These are phyloP conservation scores for Syrista parreyssii DNA, from an alignment of 2,888 invertebrate species.

Conservation along the genomic window DNA sequence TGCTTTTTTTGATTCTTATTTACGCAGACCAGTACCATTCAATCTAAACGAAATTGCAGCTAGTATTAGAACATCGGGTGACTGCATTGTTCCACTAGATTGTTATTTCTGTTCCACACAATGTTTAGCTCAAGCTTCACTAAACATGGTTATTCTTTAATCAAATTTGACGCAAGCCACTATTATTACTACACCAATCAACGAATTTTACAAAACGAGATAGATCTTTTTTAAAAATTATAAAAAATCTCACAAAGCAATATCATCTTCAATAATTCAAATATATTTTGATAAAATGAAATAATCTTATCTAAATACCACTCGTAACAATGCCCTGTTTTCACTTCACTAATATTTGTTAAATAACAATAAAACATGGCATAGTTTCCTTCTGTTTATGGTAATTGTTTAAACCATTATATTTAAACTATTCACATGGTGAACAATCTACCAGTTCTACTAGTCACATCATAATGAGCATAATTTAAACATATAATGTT, in stretches of 20 bases:
- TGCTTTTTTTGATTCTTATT: slow-evolving; percentile 60
- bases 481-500: not conserved
- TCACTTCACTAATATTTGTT: not conserved
- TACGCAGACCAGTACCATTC: slow-evolving; percentile 32
- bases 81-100: slow-evolving; percentile 68
- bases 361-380: too few species aligned
- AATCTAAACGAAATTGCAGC: slow-evolving; percentile 40
- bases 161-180: not conserved
- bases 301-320: not conserved
- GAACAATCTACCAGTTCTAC: too few species aligned
- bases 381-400: too few species aligned
- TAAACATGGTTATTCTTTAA: not conserved
- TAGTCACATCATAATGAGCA: too few species aligned
- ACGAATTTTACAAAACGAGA: not conserved
- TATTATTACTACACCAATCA: not conserved
- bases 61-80: slow-evolving; percentile 47
- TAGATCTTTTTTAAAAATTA: not conserved
- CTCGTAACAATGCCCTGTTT: not conserved
- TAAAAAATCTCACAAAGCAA: not conserved
- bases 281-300: not conserved
- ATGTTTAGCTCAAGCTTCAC: slow-evolving; percentile 58
- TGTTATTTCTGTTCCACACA: slow-evolving; percentile 73
- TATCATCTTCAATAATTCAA: not conserved
- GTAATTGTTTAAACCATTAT: too few species aligned
- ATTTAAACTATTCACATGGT: too few species aligned